These are phyloP conservation scores for Alauda arvensis DNA, from an alignment of 2,797 vertebrate species.

Conservation along the genomic window DNA sequence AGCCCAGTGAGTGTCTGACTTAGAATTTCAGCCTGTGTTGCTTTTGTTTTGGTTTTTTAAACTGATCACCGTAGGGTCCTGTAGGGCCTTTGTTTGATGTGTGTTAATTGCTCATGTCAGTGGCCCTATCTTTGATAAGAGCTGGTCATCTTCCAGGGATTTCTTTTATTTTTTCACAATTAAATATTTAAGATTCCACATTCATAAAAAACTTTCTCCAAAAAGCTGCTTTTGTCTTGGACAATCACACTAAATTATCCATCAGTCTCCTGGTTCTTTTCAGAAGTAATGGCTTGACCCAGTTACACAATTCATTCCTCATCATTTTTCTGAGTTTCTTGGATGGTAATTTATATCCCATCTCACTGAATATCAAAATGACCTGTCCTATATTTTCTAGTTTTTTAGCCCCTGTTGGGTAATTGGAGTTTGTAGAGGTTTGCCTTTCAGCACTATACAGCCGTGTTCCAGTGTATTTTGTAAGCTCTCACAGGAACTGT, in stretches of 20 bases:
- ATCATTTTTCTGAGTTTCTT: background rate
- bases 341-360: background rate
- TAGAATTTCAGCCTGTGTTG: background rate
- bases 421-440: background rate
- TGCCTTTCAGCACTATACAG: background rate
- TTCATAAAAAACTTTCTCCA: background rate
- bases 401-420: background rate
- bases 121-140: background rate
- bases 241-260: background rate
- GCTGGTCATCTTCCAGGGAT: background rate
- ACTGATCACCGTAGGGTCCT: background rate
- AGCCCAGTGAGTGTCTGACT: background rate
- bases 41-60: background rate
- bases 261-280: background rate
- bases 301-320: background rate
- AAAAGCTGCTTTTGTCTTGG: background rate
- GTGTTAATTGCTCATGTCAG: background rate
- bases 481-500: background rate
- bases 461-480: background rate
- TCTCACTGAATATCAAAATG: background rate
- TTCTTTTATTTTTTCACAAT: background rate
- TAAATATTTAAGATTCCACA: background rate
- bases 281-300: conserved; percentile 6
- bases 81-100: background rate
- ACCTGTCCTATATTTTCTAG: background rate